Evolutionary conservation across 2,113 vertebrate species (phyloP), one percentile per base, ranked within the genome.

Genomic region (Oenanthe oenanthe): DNA sequence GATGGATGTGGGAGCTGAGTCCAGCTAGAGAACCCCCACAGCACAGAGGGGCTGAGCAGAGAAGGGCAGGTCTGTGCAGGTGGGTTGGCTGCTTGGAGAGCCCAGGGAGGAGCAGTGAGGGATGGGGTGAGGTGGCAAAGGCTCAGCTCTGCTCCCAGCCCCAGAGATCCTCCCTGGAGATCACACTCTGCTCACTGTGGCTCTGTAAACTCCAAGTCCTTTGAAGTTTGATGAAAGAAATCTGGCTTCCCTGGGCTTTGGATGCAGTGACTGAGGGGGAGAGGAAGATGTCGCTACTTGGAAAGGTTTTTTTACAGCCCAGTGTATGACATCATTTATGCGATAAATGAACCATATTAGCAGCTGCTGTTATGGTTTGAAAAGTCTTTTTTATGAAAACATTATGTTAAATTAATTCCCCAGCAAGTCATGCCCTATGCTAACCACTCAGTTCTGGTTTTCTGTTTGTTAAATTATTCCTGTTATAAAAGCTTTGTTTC

Each of bases 331-430:
- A 71, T 96, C 38, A 90, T 94, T 96, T 77, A 32, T 90, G 65
- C 0, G n/a, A 93, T 91, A 96, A 96, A 89, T 90, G 89, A 90
- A 83, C 90, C 17, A 2, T 70, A 77, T 83, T 67, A 95, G 75
- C 93, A 96, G 85, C 88, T 95, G 93, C 71, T 83, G 66, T 71
- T 97, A 43, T 25, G 78, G 60, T 85, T 93, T 91, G 56, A 71
- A 73, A 85, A 36, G 38, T 63, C 29, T 58, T 68, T 84, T 89
- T 77, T 4, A 36, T 92, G 67, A 86, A 95, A 95, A 88, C 20
- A 4, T 85, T 58, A 17, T 45, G 88, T 56, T 90, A 74, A 71
- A 83, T 86, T 70, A 89, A 79, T 93, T 94, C 47, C 62, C 36
- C n/a, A 81, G 28, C 45, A 89, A 88, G 40, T 70, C 78, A 76